Evolutionary conservation across 2,888 invertebrate genomes (phyloP).

Genomic region (Agrochola macilenta): DNA sequence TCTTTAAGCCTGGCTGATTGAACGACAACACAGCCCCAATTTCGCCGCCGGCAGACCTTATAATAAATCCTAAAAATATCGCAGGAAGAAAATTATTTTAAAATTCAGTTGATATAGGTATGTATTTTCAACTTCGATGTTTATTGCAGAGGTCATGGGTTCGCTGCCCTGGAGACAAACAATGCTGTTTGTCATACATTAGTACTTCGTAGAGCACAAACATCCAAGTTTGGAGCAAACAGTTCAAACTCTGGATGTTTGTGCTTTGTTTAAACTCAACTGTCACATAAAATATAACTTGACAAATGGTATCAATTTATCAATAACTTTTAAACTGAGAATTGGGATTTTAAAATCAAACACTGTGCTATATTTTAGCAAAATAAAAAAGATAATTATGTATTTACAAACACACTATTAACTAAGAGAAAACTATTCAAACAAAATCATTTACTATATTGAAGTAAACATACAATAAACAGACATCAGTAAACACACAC

Average conservation of each 20-base stretch:
- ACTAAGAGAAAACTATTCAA: background rate
- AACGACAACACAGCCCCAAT: too few relatives aligned
- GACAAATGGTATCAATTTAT: background rate
- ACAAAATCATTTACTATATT: background rate
- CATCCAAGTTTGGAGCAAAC: too few relatives aligned
- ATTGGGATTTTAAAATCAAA: background rate
- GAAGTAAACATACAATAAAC: background rate
- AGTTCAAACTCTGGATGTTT: background rate
- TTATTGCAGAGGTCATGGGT: slow-evolving; percentile 1
- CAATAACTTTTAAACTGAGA: background rate
- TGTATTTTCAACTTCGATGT: background rate
- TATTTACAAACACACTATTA: background rate
- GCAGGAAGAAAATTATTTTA: background rate
- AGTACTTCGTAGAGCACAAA: background rate
- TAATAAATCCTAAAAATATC: background rate
- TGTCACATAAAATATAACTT: too few relatives aligned
- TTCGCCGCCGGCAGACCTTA: too few relatives aligned
- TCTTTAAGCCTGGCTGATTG: too few relatives aligned
- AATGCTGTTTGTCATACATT: background rate
- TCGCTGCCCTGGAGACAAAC: slow-evolving; percentile 12
- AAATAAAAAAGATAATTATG: background rate
- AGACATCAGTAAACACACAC: background rate
- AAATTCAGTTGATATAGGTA: background rate
- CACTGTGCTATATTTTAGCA: background rate
- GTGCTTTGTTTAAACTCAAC: background rate